These are phyloP conservation scores for Coregonus ussuriensis DNA, from an alignment of 2,797 vertebrate species.

Conservation along the genomic window DNA sequence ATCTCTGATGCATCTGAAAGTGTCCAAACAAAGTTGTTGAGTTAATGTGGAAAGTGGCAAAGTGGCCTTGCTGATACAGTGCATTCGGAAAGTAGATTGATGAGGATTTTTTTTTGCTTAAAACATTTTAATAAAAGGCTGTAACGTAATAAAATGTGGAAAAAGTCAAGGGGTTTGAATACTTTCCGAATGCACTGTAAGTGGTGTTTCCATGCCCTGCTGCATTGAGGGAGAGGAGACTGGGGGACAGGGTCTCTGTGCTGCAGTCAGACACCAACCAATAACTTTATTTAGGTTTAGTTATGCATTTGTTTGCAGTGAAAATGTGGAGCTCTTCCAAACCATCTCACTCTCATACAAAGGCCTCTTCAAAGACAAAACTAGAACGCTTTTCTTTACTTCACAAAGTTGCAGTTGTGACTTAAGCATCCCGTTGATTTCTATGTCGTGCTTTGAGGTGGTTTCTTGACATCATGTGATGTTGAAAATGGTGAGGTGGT, in stretches of 20 bases:
- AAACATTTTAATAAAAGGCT: too few relatives aligned
- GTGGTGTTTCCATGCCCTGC: background rate
- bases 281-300: background rate
- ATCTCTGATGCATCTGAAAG: background rate
- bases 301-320: background rate
- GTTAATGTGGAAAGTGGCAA: background rate
- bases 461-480: constrained; percentile 19
- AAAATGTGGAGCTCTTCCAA: background rate
- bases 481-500: constrained; percentile 16
- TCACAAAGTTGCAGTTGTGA: background rate
- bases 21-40: background rate
- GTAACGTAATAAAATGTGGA: too few relatives aligned
- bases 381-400: too few relatives aligned
- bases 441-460: background rate
- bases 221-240: background rate
- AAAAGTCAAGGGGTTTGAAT: too few relatives aligned
- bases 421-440: background rate
- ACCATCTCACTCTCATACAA: background rate
- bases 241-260: background rate
- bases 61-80: background rate
- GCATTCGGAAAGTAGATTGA: too few relatives aligned
- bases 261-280: background rate
- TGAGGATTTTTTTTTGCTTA: too few relatives aligned
- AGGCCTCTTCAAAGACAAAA: too few relatives aligned
- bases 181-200: background rate